Evolutionary conservation across 2,113 vertebrate genomes (phyloP), one percentile per base, ranked within the genome.

Genomic region (Notiomystis cincta): DNA sequence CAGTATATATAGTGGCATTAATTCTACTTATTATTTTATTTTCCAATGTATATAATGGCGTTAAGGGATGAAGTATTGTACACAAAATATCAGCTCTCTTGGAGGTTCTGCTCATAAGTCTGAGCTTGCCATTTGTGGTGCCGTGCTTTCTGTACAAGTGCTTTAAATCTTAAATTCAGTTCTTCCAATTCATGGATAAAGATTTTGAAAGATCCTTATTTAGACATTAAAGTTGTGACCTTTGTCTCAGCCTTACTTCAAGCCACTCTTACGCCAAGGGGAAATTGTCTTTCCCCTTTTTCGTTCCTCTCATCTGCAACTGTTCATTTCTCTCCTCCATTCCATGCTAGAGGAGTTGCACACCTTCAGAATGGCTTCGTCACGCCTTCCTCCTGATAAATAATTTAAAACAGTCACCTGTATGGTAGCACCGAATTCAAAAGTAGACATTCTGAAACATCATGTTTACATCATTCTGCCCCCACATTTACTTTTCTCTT

Each of bases 231-330:
- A 58, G 23, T 47, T 60, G 22, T 58, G 44, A 37, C 30, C 31
- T 77, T 67, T 60, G 16, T 42, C 35, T 89, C 20, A 45, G 33
- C 11, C 8, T 77, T 62, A 37, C 38, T 80, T 72, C 53, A 83
- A 54, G n/a, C 19, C 3, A 11, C 6, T 15, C 30, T 58, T 0
- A 2, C 62, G 35, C 16, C 20, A n/a, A n/a, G n/a, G n/a, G n/a
- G 13, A 22, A 9, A 25, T 20, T 30, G 4, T 57, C 31, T 80
- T 80, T 40, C 19, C 18, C 7, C 0, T 31, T 75, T 75, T 79
- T 66, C 15, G 3, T 71, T 62, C 11, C 25, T 28, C 19, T 40
- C 21, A 6, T 11, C 42, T 61, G 38, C 21, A 53, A 9, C 4
- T 5, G 20, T 30, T 81, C 14, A 2, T 24, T 57, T 78, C 10